These are phyloP conservation scores for Columba guinea DNA, from an alignment of 2,797 vertebrate species.

Conservation along the genomic window DNA sequence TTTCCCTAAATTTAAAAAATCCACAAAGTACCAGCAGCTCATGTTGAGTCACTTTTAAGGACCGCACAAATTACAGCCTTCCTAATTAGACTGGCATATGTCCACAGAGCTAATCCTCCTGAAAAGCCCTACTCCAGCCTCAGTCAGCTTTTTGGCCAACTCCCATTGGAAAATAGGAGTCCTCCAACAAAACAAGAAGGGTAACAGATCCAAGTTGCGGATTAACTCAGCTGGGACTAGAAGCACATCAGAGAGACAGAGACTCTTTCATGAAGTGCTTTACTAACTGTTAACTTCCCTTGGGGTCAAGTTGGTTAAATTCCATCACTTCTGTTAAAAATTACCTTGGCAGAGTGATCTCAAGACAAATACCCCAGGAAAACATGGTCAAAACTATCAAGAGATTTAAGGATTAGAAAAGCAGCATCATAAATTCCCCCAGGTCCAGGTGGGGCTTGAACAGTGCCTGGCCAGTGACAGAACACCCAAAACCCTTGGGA, in stretches of 20 bases:
- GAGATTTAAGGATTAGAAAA: neutral
- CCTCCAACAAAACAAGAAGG: neutral
- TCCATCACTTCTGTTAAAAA: neutral
- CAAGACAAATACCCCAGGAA: neutral
- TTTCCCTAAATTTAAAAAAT: neutral
- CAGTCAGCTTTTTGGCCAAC: neutral
- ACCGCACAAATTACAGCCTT: neutral
- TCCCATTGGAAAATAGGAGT: neutral
- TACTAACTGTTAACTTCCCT: neutral
- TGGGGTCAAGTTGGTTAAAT: neutral
- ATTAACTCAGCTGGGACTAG: constrained; percentile 2
- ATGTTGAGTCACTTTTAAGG: neutral
- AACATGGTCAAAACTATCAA: neutral
- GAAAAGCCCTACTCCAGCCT: neutral
- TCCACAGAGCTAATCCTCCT: neutral
- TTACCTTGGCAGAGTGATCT: neutral
- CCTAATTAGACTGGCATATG: neutral
- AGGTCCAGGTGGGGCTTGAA: neutral
- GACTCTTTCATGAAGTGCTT: neutral
- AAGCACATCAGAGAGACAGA: neutral
- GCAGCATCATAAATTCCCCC: neutral
- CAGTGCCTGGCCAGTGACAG: neutral
- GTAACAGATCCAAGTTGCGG: neutral
- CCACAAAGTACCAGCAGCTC: neutral
- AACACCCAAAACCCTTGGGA: neutral